phyloP scores from a whole-genome alignment of 2,113 vertebrate species.

The Erythrolamprus reginae region DNA sequence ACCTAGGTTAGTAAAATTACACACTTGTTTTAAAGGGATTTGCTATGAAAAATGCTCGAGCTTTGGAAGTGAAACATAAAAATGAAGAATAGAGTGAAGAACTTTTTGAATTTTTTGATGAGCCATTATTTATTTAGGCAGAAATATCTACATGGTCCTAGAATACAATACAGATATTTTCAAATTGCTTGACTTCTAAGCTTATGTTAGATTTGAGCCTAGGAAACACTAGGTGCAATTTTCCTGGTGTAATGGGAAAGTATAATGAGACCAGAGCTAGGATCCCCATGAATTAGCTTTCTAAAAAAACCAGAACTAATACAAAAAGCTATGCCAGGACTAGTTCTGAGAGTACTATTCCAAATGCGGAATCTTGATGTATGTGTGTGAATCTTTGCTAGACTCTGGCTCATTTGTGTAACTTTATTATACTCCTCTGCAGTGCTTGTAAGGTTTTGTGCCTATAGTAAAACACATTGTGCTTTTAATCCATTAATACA shows the following conservation, averaged over 20 bases:
- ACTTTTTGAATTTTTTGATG: not conserved
- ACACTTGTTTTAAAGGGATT: not conserved
- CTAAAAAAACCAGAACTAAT: not conserved
- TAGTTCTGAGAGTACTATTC: not conserved
- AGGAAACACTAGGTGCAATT: not conserved
- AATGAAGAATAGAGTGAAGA: not conserved
- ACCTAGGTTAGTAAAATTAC: not conserved
- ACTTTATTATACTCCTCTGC: not conserved
- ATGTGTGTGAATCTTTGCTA: slow-evolving; percentile 7
- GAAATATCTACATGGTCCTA: not conserved
- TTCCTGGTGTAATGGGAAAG: not conserved
- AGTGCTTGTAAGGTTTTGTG: not conserved
- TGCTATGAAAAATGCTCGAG: not conserved
- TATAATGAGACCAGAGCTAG: not conserved
- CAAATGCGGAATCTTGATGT: not conserved
- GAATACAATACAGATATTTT: not conserved
- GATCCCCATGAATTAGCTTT: not conserved
- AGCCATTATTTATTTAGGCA: not conserved
- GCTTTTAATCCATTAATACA: slow-evolving; percentile 7
- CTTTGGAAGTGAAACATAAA: not conserved
- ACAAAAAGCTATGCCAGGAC: not conserved
- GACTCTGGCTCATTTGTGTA: slow-evolving; percentile 11
- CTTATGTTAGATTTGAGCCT: not conserved
- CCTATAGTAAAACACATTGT: not conserved
- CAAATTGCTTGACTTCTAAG: not conserved